These are phyloP conservation scores for Lasioglossum figueresi DNA, from an alignment of 2,888 invertebrate species.

Conservation along the genomic window DNA sequence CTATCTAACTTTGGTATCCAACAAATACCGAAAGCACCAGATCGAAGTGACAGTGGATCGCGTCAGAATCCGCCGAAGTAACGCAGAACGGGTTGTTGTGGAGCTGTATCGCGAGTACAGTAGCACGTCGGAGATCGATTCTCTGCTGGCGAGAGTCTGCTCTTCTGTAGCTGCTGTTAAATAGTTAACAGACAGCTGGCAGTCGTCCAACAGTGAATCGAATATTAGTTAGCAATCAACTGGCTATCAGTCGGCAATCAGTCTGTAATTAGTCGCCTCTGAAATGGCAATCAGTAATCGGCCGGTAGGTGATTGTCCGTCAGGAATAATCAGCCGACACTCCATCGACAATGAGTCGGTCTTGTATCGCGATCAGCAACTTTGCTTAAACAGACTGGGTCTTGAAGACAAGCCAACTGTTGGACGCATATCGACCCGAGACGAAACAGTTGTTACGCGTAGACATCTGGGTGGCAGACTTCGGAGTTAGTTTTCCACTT, in stretches of 20 bases:
- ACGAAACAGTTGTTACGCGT: too few species aligned
- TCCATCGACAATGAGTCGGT: slow-evolving; percentile 1
- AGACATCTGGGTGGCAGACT: too few species aligned
- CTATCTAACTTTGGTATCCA: too few species aligned
- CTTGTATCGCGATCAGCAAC: background rate
- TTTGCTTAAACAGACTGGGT: background rate
- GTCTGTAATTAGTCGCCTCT: slow-evolving; percentile 39
- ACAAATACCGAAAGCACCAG: too few species aligned
- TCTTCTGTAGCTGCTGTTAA: slow-evolving; percentile 20
- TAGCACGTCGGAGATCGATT: slow-evolving; percentile 10
- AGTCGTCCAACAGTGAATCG: slow-evolving; percentile 32
- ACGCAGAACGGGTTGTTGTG: background rate
- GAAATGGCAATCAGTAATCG: slow-evolving; percentile 20
- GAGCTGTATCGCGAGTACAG: background rate
- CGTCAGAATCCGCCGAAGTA: background rate
- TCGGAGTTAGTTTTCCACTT: too few species aligned
- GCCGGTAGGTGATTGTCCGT: background rate
- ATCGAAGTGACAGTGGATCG: background rate
- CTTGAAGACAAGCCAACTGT: background rate
- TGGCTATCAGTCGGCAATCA: slow-evolving; percentile 35
- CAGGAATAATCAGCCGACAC: slow-evolving; percentile 4
- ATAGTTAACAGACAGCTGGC: slow-evolving; percentile 37
- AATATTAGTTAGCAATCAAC: slow-evolving; percentile 40
- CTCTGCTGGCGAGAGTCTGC: background rate
- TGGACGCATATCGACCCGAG: too few species aligned